A percentile compares a stretch with the other conserved stretches of the same genome.
phyloP scores from a whole-genome alignment of 2,113 vertebrate genomes.

The Etheostoma cragini region DNA sequence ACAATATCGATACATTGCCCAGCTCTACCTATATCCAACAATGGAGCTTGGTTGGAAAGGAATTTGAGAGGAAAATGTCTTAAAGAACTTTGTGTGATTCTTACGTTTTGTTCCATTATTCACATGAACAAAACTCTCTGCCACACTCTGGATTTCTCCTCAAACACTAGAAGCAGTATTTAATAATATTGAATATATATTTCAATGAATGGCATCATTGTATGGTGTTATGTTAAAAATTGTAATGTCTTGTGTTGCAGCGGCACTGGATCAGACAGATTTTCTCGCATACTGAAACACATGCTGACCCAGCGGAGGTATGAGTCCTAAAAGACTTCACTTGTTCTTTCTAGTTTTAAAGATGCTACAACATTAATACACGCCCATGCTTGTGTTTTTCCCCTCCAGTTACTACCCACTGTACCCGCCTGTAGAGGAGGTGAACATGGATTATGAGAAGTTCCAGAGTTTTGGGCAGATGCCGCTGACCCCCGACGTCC shows the following conservation, averaged over 20 bases:
- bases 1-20: too few species aligned
- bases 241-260: conserved; percentile 45
- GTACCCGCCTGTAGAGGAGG: conserved; percentile 91
- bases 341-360: background rate
- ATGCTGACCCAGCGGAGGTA: conserved; percentile 93
- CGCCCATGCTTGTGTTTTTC: background rate
- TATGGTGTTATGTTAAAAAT: background rate
- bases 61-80: background rate
- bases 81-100: background rate
- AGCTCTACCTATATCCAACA: background rate
- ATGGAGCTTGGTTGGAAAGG: background rate
- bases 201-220: background rate
- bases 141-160: background rate
- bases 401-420: conserved; percentile 90
- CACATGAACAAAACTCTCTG: background rate
- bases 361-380: background rate
- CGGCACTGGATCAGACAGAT: conserved; percentile 85
- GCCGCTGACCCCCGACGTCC: conserved; percentile 87
- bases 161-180: background rate
- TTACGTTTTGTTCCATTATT: background rate
- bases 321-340: background rate
- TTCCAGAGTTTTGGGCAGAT: conserved; percentile 83
- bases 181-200: background rate
- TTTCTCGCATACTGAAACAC: conserved; percentile 92
- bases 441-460: conserved; percentile 90